These are phyloP conservation scores for Pogonophryne albipinna DNA, from an alignment of 2,797 vertebrate genomes.

Conservation along the genomic window DNA sequence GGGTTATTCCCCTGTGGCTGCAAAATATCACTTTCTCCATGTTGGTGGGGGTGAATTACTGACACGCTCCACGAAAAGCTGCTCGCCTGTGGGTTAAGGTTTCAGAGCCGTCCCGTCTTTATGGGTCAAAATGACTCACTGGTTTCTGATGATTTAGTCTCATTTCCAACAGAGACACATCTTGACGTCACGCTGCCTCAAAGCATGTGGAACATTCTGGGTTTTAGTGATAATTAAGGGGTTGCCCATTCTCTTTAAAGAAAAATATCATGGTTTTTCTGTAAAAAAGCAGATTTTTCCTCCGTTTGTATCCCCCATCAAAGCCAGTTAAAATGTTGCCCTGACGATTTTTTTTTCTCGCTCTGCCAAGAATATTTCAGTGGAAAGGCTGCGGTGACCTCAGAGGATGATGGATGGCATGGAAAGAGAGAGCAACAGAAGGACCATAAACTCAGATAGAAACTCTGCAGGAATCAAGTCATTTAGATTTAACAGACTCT, in stretches of 20 bases:
- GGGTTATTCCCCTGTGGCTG: conserved; percentile 75
- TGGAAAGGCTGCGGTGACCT: conserved; percentile 61
- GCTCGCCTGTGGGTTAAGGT: conserved; percentile 74
- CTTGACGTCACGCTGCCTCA: conserved; percentile 62
- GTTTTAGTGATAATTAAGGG: conserved; percentile 79
- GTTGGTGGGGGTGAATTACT: conserved; percentile 67
- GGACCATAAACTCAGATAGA: conserved; percentile 28
- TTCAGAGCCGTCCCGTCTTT: conserved; percentile 81
- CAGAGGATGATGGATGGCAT: conserved; percentile 66
- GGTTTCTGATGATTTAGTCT: conserved; percentile 68
- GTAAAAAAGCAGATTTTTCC: conserved; percentile 50
- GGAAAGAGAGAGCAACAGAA: conserved; percentile 48
- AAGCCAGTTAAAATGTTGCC: conserved; percentile 43
- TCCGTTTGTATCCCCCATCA: conserved; percentile 41
- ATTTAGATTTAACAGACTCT: no score
- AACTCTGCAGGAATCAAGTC: neutral
- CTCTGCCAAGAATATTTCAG: conserved; percentile 61
- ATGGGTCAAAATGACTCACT: conserved; percentile 82
- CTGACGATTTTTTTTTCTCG: conserved; percentile 39
- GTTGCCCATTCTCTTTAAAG: conserved; percentile 70
- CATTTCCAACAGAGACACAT: conserved; percentile 50
- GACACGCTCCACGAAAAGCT: conserved; percentile 81
- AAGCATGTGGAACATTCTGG: conserved; percentile 72
- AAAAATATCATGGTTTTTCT: conserved; percentile 60
- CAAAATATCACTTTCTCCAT: conserved; percentile 83